These are phyloP conservation scores for Cantharis nigra DNA, from an alignment of 2,888 invertebrate species.

Conservation along the genomic window DNA sequence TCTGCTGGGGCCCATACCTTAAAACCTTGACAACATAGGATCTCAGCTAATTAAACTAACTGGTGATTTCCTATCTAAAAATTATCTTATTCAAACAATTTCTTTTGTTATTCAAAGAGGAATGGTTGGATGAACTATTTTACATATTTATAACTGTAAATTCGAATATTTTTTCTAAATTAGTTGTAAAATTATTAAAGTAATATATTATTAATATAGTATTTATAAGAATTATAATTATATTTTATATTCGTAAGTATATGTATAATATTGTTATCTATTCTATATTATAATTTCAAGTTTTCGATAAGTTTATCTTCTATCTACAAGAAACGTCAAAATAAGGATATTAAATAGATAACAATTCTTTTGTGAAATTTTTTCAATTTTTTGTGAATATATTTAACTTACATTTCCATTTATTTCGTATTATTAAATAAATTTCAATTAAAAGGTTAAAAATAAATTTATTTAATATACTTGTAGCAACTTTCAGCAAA, in stretches of 20 bases:
- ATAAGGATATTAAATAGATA: not conserved
- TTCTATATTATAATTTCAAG: not conserved
- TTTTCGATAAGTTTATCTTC: not conserved
- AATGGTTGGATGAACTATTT: too few species aligned
- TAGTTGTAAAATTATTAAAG: too few species aligned
- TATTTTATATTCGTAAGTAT: not conserved
- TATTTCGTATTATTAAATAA: not conserved
- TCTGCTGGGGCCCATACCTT: too few species aligned
- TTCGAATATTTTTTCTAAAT: too few species aligned
- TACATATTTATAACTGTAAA: too few species aligned
- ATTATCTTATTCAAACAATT: too few species aligned
- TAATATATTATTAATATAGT: too few species aligned
- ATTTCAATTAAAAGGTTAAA: not conserved
- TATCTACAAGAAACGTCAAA: not conserved
- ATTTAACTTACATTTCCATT: not conserved
- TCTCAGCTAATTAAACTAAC: too few species aligned
- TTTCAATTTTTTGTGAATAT: not conserved
- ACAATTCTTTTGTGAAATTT: not conserved
- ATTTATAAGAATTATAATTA: too few species aligned
- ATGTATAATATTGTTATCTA: not conserved
- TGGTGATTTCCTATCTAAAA: too few species aligned
- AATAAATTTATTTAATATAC: not conserved
- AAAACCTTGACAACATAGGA: too few species aligned
- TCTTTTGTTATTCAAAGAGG: too few species aligned
- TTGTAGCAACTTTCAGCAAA: not conserved